Evolutionary conservation across 2,888 invertebrate genomes (phyloP).

Genomic region (Lydus trimaculatus): DNA sequence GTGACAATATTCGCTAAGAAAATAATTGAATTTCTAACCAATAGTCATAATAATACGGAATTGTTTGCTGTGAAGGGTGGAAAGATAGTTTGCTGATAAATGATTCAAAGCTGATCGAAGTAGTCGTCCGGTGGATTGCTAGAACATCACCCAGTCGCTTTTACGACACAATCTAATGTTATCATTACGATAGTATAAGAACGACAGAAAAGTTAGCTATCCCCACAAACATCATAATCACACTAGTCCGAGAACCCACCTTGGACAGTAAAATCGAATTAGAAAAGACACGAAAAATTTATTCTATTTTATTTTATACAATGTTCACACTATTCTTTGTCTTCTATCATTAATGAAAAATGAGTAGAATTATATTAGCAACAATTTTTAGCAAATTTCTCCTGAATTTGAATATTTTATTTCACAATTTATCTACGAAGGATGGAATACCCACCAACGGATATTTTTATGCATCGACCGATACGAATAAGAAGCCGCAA

Average conservation of each 20-base stretch:
- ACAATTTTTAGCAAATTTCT: no score
- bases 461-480: background rate
- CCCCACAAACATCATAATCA: constrained; percentile 48
- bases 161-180: constrained; percentile 57
- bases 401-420: background rate
- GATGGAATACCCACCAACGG: background rate
- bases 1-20: constrained; percentile 9
- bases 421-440: background rate
- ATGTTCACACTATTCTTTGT: background rate
- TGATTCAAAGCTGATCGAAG: constrained; percentile 55
- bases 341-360: background rate
- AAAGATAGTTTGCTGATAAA: constrained; percentile 50
- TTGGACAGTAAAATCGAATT: constrained; percentile 41
- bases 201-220: constrained; percentile 46
- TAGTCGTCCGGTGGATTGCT: constrained; percentile 37
- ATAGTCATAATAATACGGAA: constrained; percentile 9
- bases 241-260: constrained; percentile 41
- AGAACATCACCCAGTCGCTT: constrained; percentile 46
- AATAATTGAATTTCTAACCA: constrained; percentile 11
- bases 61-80: constrained; percentile 16
- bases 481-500: background rate
- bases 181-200: constrained; percentile 58
- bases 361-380: no score
- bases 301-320: background rate
- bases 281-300: background rate